Base-by-base conservation (phyloP, 2,113 vertebrate species). In the Lophius piscatorius region DNA sequence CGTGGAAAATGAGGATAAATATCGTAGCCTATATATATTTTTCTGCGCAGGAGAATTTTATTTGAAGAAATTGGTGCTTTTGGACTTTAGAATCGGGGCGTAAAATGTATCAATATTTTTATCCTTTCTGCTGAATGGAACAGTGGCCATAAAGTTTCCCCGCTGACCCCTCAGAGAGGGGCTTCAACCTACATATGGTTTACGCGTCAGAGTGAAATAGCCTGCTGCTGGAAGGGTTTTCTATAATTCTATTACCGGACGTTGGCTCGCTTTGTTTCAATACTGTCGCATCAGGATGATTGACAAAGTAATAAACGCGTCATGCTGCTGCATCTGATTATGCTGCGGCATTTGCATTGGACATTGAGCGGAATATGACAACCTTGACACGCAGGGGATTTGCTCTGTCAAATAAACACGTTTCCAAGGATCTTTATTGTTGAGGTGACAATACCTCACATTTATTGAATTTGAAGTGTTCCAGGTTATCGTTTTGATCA, bases 241-340 rank as follows among this genome's bases (percentile, higher is more conserved):
- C 59, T 75, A 78, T 82, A 67, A 87, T 85, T 87, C 75, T 83
- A 85, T 91, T 82, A 85, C 55, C 81, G 73, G 74, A 76, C 72
- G 69, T 60, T 55, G 54, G 40, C 42, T 42, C 46, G 75, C 79
- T 88, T 88, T 88, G 81, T 90, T 85, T 86, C 76, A 80, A 60
- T 78, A 64, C 77, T 77, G 81, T 87, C 81, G 79, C 55, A 72
- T 83, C 74, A 74, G 72, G 61, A 85, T 91, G 88, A 89, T 87
- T 89, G 89, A 89, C 88, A 90, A 87, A 83, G 88, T 87, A 88
- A 86, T 89, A 86, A 91, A 88, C 74, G 75, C 78, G 66, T 76
- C 84, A 74, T 80, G 84, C 81, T 88, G 88, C 73, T 83, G 82
- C 83, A 87, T 87, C 75, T 88, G 82, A 88, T 88, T 85, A 86